Evolutionary conservation across 2,113 vertebrate species (phyloP).

Genomic region (Urocitellus parryii): DNA sequence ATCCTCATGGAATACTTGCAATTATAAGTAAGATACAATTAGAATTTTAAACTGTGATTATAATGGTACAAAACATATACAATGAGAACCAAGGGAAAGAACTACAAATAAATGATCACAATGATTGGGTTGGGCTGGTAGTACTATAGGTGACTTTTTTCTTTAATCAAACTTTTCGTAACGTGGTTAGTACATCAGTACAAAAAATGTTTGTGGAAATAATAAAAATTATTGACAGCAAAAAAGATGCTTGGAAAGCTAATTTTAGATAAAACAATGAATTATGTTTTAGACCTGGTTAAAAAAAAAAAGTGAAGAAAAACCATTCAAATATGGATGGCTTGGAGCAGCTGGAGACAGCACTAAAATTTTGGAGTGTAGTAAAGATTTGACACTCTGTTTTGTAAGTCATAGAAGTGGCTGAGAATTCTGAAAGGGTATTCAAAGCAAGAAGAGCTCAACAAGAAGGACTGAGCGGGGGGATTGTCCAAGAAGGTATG

Average conservation of each 20-base stretch:
- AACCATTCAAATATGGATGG: not conserved
- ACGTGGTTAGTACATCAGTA: not conserved
- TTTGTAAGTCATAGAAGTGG: not conserved
- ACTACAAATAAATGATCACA: not conserved
- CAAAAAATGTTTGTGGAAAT: slow-evolving; percentile 1
- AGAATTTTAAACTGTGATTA: not conserved
- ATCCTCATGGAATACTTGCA: not conserved
- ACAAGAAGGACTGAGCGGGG: not conserved
- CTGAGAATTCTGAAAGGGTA: not conserved
- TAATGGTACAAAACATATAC: not conserved
- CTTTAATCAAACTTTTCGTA: not conserved
- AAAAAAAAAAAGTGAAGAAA: not conserved
- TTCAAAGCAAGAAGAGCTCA: not conserved
- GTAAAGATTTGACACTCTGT: not conserved
- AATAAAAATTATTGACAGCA: not conserved
- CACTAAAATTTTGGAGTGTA: not conserved
- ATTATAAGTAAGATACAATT: slow-evolving; percentile 42
- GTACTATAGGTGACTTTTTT: not conserved
- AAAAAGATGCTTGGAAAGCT: not conserved
- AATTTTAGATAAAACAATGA: slow-evolving; percentile 55
- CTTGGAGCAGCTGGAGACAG: not conserved
- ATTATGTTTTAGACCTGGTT: not conserved
- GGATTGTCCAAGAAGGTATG: not conserved
- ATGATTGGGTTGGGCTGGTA: not conserved
- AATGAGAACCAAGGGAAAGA: not conserved